Conservation (phyloP, 2,797 vertebrate genomes). For the Phalloptychus januarius region DNA sequence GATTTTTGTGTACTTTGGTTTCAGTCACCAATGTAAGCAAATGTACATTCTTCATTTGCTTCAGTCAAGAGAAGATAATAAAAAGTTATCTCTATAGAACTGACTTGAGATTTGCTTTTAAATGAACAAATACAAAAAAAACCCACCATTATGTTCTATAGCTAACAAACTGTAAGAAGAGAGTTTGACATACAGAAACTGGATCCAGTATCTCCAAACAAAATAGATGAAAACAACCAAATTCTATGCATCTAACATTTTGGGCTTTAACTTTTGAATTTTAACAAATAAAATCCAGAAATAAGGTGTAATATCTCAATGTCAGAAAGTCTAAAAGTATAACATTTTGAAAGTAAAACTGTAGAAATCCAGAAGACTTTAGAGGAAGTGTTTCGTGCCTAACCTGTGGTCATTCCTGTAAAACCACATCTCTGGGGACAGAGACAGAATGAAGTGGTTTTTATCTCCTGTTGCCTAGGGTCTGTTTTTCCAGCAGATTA, state of each 20-base stretch:
- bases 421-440: neutral
- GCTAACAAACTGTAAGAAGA: neutral
- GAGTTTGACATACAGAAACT: neutral
- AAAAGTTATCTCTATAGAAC: neutral
- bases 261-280: neutral
- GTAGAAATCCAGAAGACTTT: neutral
- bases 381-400: neutral
- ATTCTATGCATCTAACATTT: neutral
- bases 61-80: neutral
- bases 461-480: neutral
- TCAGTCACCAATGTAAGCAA: no score
- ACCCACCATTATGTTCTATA: no score
- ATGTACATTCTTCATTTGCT: neutral
- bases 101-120: neutral
- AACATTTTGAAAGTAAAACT: neutral
- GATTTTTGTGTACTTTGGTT: neutral
- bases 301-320: neutral
- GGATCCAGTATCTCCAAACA: neutral
- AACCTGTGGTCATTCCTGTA: neutral
- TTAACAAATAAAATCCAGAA: neutral
- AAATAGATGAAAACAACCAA: neutral
- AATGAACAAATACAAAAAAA: no score
- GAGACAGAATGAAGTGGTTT: neutral
- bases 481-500: neutral
- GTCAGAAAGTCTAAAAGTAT: neutral